phyloP scores from a whole-genome alignment of 2,888 invertebrate genomes.

The Cephus runcator region DNA sequence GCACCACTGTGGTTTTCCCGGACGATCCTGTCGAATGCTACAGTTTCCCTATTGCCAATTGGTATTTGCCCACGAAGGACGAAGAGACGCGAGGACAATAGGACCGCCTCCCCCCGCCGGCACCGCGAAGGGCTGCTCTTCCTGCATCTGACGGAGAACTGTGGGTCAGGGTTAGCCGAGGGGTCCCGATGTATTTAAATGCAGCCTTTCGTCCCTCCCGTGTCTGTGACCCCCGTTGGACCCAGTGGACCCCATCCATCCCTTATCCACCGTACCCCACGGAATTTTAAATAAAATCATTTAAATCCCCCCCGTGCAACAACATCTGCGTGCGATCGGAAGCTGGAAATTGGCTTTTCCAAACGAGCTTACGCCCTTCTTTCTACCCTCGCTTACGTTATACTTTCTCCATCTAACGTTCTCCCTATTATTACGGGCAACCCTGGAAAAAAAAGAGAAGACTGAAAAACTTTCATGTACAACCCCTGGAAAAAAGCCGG shows the following conservation, averaged over 20 bases:
- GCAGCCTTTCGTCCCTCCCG: conserved; percentile 6
- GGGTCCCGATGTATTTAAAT: conserved; percentile 28
- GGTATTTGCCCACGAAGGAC: conserved; percentile 30
- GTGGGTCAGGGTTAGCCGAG: conserved; percentile 59
- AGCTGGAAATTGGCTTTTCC: not conserved
- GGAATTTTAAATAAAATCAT: conserved; percentile 49
- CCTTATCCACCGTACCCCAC: not conserved
- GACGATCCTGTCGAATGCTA: not conserved
- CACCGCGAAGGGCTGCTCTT: conserved; percentile 27
- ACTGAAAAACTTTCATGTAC: not conserved
- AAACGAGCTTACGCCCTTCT: not conserved
- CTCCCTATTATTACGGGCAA: not conserved
- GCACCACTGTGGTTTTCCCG: not conserved
- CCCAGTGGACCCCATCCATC: not conserved
- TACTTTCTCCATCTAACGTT: not conserved
- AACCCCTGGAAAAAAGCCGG: not conserved
- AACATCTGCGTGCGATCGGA: conserved; percentile 18
- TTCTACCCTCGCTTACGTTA: not conserved
- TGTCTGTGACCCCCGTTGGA: not conserved
- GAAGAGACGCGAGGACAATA: conserved; percentile 36
- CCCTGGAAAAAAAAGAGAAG: not conserved
- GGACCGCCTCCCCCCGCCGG: conserved; percentile 47
- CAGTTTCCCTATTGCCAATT: conserved; percentile 31
- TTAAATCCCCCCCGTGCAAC: conserved; percentile 36
- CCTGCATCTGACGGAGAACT: conserved; percentile 21